These are phyloP conservation scores for Drosophila putrida DNA, from an alignment of 2,888 invertebrate species.

Conservation along the genomic window DNA sequence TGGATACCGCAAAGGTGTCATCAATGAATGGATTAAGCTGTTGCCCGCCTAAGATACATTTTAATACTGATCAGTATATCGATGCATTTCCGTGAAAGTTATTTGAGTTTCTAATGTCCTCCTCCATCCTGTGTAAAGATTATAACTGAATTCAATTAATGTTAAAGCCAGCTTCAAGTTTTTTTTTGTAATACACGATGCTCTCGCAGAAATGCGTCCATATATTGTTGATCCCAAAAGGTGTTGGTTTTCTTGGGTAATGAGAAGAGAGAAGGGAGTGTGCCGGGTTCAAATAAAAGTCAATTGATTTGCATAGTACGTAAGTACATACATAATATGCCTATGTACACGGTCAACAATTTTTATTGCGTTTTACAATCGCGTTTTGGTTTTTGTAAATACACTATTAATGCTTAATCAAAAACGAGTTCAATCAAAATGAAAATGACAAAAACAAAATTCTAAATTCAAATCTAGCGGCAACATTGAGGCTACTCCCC, in stretches of 20 bases:
- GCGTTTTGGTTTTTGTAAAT: conserved; percentile 36
- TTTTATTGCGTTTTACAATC: conserved; percentile 46
- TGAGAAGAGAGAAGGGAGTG: too few relatives aligned
- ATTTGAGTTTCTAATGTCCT: too few relatives aligned
- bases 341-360: conserved; percentile 71
- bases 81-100: too few relatives aligned
- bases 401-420: conserved; percentile 56
- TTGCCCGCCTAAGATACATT: conserved; percentile 33
- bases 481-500: conserved; percentile 30
- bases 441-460: conserved; percentile 44
- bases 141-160: too few relatives aligned
- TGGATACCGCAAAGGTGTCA: conserved; percentile 65
- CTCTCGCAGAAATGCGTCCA: not conserved
- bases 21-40: conserved; percentile 82
- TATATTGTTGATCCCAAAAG: not conserved
- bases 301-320: conserved; percentile 19
- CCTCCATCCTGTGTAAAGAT: too few relatives aligned
- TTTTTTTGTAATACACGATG: too few relatives aligned
- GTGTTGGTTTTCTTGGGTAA: not conserved
- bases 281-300: conserved; percentile 4
- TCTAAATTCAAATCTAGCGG: conserved; percentile 39
- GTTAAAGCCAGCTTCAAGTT: too few relatives aligned
- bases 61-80: too few relatives aligned
- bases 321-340: conserved; percentile 36
- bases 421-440: conserved; percentile 30